Evolutionary conservation across 2,113 vertebrate genomes (phyloP).

Genomic region (Colius striatus): DNA sequence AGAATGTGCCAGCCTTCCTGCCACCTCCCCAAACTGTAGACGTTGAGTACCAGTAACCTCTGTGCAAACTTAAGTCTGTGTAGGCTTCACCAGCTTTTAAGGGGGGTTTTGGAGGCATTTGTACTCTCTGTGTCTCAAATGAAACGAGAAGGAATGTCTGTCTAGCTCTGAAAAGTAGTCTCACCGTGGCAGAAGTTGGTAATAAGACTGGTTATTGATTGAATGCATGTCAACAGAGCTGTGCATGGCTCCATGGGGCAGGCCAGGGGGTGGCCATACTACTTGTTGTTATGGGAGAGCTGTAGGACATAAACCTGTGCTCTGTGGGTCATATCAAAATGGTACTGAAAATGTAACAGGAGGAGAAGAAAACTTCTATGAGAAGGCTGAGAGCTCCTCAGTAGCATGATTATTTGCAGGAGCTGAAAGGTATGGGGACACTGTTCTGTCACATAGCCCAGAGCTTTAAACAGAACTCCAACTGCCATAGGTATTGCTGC

Average conservation of each 20-base stretch:
- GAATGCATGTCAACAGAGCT: neutral
- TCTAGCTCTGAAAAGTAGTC: neutral
- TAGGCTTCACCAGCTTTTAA: neutral
- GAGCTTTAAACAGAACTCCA: neutral
- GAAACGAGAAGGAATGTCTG: neutral
- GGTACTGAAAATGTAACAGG: neutral
- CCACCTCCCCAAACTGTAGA: neutral
- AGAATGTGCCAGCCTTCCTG: neutral
- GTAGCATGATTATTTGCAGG: neutral
- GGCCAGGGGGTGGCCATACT: neutral
- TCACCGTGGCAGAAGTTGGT: neutral
- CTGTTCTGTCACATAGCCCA: neutral
- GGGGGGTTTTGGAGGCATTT: neutral
- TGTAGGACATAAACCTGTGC: neutral
- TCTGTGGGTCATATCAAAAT: neutral
- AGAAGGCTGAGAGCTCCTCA: neutral
- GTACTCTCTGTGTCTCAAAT: neutral
- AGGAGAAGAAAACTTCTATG: neutral
- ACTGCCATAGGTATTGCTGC: neutral
- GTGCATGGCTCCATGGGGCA: neutral
- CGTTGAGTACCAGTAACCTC: accelerated
- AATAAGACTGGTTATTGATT: accelerated
- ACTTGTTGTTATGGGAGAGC: neutral
- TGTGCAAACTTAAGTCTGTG: neutral
- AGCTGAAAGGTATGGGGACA: neutral